A percentile compares a stretch with the other conserved stretches of the same genome.
These are phyloP conservation scores for Ephialtes manifestator DNA, from an alignment of 2,888 invertebrate species.

Conservation along the genomic window DNA sequence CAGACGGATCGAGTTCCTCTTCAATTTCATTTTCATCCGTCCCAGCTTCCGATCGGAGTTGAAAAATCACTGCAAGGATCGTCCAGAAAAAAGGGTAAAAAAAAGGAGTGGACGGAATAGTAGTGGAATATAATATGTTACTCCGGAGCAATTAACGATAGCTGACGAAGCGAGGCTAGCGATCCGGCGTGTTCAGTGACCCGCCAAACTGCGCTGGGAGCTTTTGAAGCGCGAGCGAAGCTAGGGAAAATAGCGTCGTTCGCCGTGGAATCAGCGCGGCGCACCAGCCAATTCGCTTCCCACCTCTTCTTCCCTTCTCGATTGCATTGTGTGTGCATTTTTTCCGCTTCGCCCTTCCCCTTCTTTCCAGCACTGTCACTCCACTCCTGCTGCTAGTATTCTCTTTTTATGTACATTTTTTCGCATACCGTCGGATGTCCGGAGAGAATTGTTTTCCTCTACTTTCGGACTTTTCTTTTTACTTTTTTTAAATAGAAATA, in stretches of 20 bases:
- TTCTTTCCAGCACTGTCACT: constrained; percentile 45
- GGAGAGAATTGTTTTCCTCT: constrained; percentile 36
- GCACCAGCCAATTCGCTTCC: constrained; percentile 59
- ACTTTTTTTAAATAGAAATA: background rate
- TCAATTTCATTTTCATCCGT: constrained; percentile 17
- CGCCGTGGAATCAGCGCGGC: constrained; percentile 49
- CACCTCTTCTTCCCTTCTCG: constrained; percentile 33
- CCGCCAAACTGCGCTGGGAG: constrained; percentile 54
- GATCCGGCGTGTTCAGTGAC: constrained; percentile 67
- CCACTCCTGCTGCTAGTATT: constrained; percentile 8
- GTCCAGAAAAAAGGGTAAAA: constrained; percentile 14
- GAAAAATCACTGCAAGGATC: constrained; percentile 36
- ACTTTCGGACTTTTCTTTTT: constrained; percentile 14
- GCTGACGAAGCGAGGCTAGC: constrained; percentile 65
- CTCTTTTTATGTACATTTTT: constrained; percentile 12
- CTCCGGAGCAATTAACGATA: constrained; percentile 64
- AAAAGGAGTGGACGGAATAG: background rate
- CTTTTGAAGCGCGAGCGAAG: constrained; percentile 47
- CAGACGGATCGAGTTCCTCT: background rate
- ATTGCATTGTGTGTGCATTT: constrained; percentile 56
- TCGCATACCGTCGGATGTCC: constrained; percentile 46
- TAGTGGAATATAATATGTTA: constrained; percentile 62
- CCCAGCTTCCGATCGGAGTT: constrained; percentile 3
- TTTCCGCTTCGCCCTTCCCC: constrained; percentile 31
- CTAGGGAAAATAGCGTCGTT: constrained; percentile 37